phyloP scores from a whole-genome alignment of 2,113 vertebrate genomes.

The Rhinichthys klamathensis region DNA sequence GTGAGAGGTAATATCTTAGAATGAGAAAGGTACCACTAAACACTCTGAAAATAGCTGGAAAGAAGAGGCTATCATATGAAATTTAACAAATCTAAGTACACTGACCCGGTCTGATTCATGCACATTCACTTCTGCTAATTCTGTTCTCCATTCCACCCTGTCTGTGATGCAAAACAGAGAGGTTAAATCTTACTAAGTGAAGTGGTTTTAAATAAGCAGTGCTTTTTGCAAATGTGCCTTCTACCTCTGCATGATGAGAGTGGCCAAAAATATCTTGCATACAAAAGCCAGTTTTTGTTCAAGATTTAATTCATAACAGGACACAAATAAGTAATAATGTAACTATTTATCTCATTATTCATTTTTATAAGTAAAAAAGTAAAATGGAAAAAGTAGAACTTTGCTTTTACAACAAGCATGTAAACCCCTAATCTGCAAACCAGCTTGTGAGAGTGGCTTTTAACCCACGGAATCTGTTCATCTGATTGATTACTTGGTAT shows the following conservation, averaged over 20 bases:
- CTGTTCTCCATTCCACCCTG: neutral
- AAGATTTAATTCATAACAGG: too few relatives aligned
- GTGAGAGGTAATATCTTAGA: neutral
- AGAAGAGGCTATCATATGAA: neutral
- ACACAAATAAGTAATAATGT: neutral
- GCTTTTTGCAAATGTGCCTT: neutral
- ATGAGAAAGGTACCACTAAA: neutral
- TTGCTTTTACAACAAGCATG: neutral
- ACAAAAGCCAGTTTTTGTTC: too few relatives aligned
- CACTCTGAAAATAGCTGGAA: neutral
- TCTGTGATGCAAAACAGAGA: neutral
- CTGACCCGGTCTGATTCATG: too few relatives aligned
- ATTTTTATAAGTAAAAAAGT: too few relatives aligned
- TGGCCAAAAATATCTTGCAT: neutral
- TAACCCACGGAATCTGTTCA: neutral
- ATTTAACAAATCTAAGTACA: neutral
- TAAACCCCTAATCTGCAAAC: neutral
- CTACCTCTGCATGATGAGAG: conserved; percentile 12
- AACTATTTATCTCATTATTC: neutral
- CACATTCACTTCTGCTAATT: neutral
- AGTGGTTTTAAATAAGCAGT: conserved; percentile 21
- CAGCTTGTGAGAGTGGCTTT: neutral
- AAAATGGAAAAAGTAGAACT: neutral
- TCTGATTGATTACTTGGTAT: neutral
- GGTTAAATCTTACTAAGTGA: neutral